Percentiles rank a stretch among this genome's conserved stretches.
Evolutionary conservation across 2,888 invertebrate species (phyloP).

Genomic region (Amitus sp.): DNA sequence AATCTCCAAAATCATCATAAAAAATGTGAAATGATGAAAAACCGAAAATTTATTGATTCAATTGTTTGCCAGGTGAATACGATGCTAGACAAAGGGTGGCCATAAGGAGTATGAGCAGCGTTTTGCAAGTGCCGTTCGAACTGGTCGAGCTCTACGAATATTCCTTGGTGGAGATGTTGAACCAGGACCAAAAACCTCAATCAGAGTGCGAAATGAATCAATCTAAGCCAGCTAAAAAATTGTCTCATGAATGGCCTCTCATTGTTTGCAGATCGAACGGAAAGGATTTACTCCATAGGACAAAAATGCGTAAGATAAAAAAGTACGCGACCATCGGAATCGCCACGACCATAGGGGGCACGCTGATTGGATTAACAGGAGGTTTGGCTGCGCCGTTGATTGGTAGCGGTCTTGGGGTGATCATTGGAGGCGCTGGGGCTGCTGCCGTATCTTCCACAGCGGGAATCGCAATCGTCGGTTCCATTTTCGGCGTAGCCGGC

Average conservation of each 20-base stretch:
- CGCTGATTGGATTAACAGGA: conserved; percentile 73
- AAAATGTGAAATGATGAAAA: no score
- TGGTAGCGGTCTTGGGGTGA: conserved; percentile 68
- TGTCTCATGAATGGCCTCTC: no score
- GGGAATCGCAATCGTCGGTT: conserved; percentile 70
- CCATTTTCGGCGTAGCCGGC: conserved; percentile 71
- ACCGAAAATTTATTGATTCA: no score
- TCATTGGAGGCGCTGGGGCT: conserved; percentile 65
- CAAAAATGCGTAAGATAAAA: conserved; percentile 69
- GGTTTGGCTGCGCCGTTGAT: conserved; percentile 75
- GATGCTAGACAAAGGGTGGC: conserved; percentile 73
- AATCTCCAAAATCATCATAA: no score
- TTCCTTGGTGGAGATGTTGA: conserved; percentile 68
- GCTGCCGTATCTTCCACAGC: conserved; percentile 68
- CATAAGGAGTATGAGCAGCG: conserved; percentile 68
- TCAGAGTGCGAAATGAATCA: conserved; percentile 46
- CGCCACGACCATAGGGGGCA: conserved; percentile 74
- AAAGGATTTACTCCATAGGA: conserved; percentile 65
- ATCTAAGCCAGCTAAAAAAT: no score
- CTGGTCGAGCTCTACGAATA: conserved; percentile 71
- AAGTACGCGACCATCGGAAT: conserved; percentile 73
- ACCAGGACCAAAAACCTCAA: conserved; percentile 50
- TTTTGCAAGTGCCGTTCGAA: conserved; percentile 68
- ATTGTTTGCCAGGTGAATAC: conserved; percentile 74
- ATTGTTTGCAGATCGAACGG: conserved; percentile 66